Evolutionary conservation across 2,797 vertebrate genomes (phyloP).

Genomic region (Falco cherrug): DNA sequence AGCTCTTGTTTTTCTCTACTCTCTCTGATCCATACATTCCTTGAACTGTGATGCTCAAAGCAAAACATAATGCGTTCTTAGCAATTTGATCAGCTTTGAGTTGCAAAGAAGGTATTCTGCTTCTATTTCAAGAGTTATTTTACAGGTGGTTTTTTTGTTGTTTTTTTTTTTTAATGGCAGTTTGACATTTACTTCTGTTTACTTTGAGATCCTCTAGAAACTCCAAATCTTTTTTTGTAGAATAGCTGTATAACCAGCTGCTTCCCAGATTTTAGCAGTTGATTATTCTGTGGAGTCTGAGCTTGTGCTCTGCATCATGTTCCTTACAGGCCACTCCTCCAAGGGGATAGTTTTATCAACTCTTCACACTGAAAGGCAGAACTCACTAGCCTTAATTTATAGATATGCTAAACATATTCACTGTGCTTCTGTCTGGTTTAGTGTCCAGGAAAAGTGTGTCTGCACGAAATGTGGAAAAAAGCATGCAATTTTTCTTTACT

Average conservation of each 20-base stretch:
- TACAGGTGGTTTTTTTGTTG: accelerated
- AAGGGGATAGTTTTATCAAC: background rate
- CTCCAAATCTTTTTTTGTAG: background rate
- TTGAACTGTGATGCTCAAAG: conserved; percentile 27
- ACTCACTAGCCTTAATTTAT: background rate
- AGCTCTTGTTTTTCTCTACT: background rate
- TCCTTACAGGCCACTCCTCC: background rate
- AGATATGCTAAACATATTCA: background rate
- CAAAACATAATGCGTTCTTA: background rate
- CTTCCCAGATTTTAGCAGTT: background rate
- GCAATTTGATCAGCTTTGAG: background rate
- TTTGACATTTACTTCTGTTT: background rate
- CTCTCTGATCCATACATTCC: background rate
- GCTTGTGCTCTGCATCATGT: background rate
- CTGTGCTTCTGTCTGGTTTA: background rate
- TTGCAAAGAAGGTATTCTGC: background rate
- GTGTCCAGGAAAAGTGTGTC: background rate
- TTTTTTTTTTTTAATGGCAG: background rate
- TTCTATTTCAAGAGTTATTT: background rate
- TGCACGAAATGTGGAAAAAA: background rate
- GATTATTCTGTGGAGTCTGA: background rate
- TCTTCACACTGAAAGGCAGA: background rate
- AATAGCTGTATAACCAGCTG: background rate
- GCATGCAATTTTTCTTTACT: background rate
- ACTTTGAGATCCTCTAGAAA: background rate